Percentiles rank a stretch among this genome's conserved stretches.
These are phyloP conservation scores for Patella caerulea DNA, from an alignment of 2,888 invertebrate genomes.

Conservation along the genomic window DNA sequence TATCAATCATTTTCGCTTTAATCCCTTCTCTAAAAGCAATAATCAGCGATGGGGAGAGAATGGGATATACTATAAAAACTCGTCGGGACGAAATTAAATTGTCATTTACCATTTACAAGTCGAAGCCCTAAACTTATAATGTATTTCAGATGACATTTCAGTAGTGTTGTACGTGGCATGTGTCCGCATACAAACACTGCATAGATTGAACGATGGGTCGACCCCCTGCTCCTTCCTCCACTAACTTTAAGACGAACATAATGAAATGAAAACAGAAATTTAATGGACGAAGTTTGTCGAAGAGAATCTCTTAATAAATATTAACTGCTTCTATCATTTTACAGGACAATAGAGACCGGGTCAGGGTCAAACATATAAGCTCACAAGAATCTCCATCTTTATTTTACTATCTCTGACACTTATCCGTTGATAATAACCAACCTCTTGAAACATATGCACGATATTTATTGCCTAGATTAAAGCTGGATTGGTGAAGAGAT, in stretches of 20 bases:
- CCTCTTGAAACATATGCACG: background rate
- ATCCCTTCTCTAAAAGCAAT: no score
- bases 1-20: no score
- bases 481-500: no score
- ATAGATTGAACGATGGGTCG: background rate
- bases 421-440: background rate
- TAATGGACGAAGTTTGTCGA: conserved; percentile 9
- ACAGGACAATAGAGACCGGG: background rate
- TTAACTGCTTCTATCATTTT: background rate
- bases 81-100: background rate
- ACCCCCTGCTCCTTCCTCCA: background rate
- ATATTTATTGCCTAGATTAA: no score
- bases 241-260: background rate
- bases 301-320: conserved; percentile 4
- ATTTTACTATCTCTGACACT: background rate
- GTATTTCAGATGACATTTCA: background rate
- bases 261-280: conserved; percentile 9
- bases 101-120: conserved; percentile 5
- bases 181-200: background rate
- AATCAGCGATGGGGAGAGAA: no score
- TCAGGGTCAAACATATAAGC: background rate
- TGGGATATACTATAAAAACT: no score
- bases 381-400: no score
- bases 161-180: background rate
- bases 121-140: background rate